Base-by-base conservation (phyloP, 2,797 vertebrate species). In the Mus caroli region DNA sequence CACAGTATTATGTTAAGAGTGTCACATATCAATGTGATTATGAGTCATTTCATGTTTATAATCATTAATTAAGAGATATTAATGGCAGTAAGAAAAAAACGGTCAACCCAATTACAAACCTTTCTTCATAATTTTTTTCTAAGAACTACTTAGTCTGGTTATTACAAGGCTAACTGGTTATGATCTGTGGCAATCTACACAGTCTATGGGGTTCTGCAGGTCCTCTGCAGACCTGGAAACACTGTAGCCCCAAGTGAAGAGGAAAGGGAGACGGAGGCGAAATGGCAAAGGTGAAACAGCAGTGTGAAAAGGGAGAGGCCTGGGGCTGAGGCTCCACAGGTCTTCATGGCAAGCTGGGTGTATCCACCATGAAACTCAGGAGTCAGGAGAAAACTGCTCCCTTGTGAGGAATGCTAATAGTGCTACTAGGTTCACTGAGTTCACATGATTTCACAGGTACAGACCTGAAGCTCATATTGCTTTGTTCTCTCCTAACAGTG, bases 361-460 rank as follows among this genome's bases (percentile, higher is more conserved):
- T 37, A 95, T 34, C 54, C 2, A 0, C 71, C 79, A 88, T 24
- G 77, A 64, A 94, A 43, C n/a, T 87, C 37, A 84, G 64, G 60
- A 94, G 93, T 64, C 88, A 54, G 82, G 34, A 93, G 89, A 97
- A 97, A 97, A 97, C 93, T 96, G 94, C 96, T 97, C 96, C 97
- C 95, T 98, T 96, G 92, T 94, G 90, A 97, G 96, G 96, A 97
- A 62, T 76, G 94, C 79, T 77, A 91, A 62, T 80, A 96, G 90
- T 90, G 96, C 93, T 67, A 79, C 88, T 71, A 90, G 93, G 78
- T 94, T 96, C 76, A 94, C 83, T 56, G 1, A 76, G 54, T 84
- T 94, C 92, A 90, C 40, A 93, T 40, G 76, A 95, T 84, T 95
- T 94, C 50, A 11, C 34, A 92, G 90, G 37, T 77, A 80, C 0